Conservation (phyloP, 2,113 vertebrate species). For the Ammodytes dubius region DNA sequence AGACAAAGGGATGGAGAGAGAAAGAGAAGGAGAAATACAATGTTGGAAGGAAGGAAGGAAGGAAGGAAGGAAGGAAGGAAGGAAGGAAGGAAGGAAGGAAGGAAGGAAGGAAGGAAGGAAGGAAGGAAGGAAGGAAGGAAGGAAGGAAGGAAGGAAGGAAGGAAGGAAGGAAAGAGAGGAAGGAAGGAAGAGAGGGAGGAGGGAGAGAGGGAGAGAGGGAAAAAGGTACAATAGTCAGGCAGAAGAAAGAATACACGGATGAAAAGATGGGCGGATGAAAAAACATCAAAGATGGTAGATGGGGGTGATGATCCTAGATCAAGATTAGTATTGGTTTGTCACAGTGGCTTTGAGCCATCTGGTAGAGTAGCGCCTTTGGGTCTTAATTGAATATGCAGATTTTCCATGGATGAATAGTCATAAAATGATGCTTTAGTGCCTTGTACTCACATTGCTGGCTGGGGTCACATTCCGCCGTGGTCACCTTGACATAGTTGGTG, state of each 20-base stretch:
- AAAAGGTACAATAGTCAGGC: constrained; percentile 38
- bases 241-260: constrained; percentile 36
- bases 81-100: constrained; percentile 4
- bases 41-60: constrained; percentile 8
- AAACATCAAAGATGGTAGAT: constrained; percentile 2
- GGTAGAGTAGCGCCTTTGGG: background rate
- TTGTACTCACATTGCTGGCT: constrained; percentile 95
- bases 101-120: constrained; percentile 33
- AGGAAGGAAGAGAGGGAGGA: constrained; percentile 37
- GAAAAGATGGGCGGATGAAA: constrained; percentile 32
- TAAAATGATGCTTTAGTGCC: constrained; percentile 1
- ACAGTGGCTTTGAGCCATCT: constrained; percentile 19
- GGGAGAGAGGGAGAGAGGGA: constrained; percentile 8
- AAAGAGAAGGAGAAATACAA: background rate
- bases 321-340: constrained; percentile 15
- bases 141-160: constrained; percentile 33
- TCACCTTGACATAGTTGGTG: constrained; percentile 95
- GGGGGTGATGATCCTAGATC: background rate
- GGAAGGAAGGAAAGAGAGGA: constrained; percentile 20
- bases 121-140: constrained; percentile 6
- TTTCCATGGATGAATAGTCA: background rate
- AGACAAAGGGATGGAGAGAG: constrained; percentile 30
- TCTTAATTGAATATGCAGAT: background rate
- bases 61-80: constrained; percentile 28
- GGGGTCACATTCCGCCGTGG: constrained; percentile 90